Evolutionary conservation across 2,888 invertebrate genomes (phyloP), one percentile per base, ranked within the genome.

Genomic region (Melanostoma scalare): DNA sequence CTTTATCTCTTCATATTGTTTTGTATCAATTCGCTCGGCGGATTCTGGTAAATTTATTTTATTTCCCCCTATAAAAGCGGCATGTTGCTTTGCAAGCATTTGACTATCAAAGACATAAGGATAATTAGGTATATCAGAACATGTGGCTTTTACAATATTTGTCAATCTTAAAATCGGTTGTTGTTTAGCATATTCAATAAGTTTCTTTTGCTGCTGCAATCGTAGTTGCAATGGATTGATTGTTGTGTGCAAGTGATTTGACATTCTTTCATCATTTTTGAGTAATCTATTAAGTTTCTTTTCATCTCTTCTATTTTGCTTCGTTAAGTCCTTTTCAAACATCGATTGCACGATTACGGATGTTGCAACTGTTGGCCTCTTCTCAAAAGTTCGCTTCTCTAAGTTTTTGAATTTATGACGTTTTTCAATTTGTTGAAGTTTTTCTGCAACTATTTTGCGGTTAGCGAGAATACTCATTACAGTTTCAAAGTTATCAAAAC

Each of bases 101-200:
- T 95, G 94, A 1, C 94, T 94, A 90, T 98, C 98, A 89, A 95
- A 98, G 0, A 98, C 98, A 91, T 95, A 95, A 0, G 98, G 98
- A 91, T 95, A 97, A 30, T 93, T 93, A 3, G 89, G 86, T 38
- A 85, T 94, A 1, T 0, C 5, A 35, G 35, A 8, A 20, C n/a
- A 38, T 63, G 30, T 38, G 3, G 9, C 2, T 48, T 88, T 89
- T 0, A 75, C 44, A 0, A 86, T 75, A 65, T 89, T 89, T 2
- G 87, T 88, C 4, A 69, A 81, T 3, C 87, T 87, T 6, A 91
- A 85, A 0, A 91, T 42, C 0, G 91, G 91, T 44, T 90, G 89
- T 4, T 89, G 88, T 69, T 90, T 88, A 0, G 89, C 88, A 33
- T 86, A 87, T 61, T 89, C 89, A 20, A 89, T 88, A 65, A 89